Evolutionary conservation across 2,113 vertebrate genomes (phyloP).

Genomic region (Chascanopsetta lugubris): DNA sequence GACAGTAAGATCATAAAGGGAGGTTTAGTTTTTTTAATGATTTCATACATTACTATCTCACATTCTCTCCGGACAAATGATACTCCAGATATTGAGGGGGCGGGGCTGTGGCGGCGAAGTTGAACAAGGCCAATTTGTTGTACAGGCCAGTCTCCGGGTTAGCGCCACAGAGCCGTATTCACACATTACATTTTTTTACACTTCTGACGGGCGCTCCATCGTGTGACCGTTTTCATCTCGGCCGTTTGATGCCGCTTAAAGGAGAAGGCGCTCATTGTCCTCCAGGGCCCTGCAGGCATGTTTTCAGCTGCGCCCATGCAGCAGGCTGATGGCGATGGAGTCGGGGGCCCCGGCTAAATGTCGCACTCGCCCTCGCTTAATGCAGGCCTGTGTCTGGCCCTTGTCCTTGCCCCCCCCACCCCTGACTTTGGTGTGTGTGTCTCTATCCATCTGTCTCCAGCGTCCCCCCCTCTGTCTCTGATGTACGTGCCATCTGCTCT

Average conservation of each 20-base stretch:
- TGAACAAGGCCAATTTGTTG: slow-evolving; percentile 74
- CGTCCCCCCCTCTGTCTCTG: slow-evolving; percentile 68
- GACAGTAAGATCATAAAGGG: slow-evolving; percentile 56
- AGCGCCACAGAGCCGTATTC: slow-evolving; percentile 79
- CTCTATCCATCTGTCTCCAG: slow-evolving; percentile 74
- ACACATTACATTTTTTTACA: slow-evolving; percentile 85
- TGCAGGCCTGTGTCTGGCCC: slow-evolving; percentile 82
- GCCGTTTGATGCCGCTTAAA: slow-evolving; percentile 86
- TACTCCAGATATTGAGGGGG: slow-evolving; percentile 45
- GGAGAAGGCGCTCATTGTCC: slow-evolving; percentile 88
- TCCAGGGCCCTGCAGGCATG: slow-evolving; percentile 85
- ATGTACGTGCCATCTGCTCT: slow-evolving; percentile 75
- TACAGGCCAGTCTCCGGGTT: slow-evolving; percentile 58
- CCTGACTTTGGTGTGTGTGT: too few relatives aligned
- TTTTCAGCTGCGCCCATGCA: slow-evolving; percentile 81
- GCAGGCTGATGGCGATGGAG: slow-evolving; percentile 80
- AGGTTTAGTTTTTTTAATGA: slow-evolving; percentile 35
- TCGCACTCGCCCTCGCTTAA: slow-evolving; percentile 85
- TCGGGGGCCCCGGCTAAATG: slow-evolving; percentile 87
- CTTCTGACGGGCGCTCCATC: slow-evolving; percentile 81
- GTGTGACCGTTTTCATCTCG: slow-evolving; percentile 81
- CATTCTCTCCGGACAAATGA: slow-evolving; percentile 62
- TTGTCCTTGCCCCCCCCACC: slow-evolving; percentile 59
- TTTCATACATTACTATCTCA: slow-evolving; percentile 51
- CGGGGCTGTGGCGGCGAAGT: slow-evolving; percentile 10